These are phyloP conservation scores for Oryzias melastigma DNA, from an alignment of 2,113 vertebrate species.

Conservation along the genomic window DNA sequence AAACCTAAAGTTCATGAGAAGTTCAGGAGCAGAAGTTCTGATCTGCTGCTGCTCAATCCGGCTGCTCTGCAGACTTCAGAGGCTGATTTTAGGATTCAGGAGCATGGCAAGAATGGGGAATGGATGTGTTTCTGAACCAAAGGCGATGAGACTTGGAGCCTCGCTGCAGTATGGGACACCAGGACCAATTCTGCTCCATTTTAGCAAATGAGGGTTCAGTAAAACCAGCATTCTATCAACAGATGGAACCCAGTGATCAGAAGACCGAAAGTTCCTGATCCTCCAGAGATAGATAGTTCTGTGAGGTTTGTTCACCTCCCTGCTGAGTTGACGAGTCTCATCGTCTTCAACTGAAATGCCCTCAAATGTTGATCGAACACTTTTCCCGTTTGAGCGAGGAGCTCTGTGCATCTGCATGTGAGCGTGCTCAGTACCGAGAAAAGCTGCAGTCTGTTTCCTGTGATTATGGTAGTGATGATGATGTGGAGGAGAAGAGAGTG, in stretches of 20 bases:
- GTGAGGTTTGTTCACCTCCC: constrained; percentile 41
- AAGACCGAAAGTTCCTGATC: not conserved
- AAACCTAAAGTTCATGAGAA: not conserved
- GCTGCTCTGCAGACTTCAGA: not conserved
- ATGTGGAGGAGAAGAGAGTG: not conserved
- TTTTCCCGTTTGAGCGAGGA: not conserved
- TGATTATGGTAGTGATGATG: not conserved
- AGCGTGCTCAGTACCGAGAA: not conserved
- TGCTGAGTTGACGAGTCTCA: constrained; percentile 2
- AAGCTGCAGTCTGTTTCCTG: constrained; percentile 5
- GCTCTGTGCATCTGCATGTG: not conserved
- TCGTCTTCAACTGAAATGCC: constrained; percentile 10
- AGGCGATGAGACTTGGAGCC: constrained; percentile 45
- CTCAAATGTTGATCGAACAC: not conserved
- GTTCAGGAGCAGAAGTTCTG: not conserved
- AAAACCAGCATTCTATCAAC: not conserved
- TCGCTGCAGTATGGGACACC: constrained; percentile 4
- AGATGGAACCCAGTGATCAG: not conserved
- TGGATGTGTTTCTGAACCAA: constrained; percentile 29
- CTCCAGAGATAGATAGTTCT: too few relatives aligned
- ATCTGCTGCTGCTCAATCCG: not conserved
- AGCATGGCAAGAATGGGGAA: constrained; percentile 9
- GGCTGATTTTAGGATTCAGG: constrained; percentile 37
- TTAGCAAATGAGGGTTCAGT: not conserved
- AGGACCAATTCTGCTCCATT: not conserved